Conservation (phyloP, 2,888 invertebrate species). For the Heliconius sara region DNA sequence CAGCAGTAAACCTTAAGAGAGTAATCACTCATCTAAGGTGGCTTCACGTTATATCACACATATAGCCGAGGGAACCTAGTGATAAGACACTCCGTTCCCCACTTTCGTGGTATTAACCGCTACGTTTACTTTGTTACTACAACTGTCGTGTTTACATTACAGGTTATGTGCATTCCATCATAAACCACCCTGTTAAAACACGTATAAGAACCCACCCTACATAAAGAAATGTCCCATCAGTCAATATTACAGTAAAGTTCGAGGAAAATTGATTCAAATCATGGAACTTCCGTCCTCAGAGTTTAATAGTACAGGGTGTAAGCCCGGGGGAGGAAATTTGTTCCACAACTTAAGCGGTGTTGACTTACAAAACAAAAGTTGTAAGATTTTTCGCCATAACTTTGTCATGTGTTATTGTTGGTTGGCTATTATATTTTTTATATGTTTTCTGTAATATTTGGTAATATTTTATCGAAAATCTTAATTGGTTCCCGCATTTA, state of each 20-base stretch:
- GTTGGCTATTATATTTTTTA: not conserved
- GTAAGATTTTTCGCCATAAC: slow-evolving; percentile 48
- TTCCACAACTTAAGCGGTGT: slow-evolving; percentile 47
- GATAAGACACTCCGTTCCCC: no score
- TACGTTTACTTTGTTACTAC: no score
- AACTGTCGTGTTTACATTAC: no score
- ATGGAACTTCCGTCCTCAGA: slow-evolving; percentile 31
- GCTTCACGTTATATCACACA: no score
- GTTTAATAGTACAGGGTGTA: slow-evolving; percentile 38
- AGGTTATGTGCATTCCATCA: not conserved
- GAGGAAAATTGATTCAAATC: slow-evolving; percentile 34
- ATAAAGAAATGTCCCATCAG: not conserved
- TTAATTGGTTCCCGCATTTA: not conserved
- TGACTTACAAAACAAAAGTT: slow-evolving; percentile 50
- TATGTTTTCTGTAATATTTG: not conserved
- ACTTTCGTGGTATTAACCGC: no score
- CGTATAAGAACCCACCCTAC: not conserved
- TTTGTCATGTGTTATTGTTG: slow-evolving; percentile 26
- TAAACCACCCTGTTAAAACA: not conserved
- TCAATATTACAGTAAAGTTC: slow-evolving; percentile 26
- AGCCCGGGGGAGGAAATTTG: slow-evolving; percentile 44
- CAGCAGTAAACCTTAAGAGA: no score
- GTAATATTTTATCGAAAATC: no score
- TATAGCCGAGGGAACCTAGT: no score
- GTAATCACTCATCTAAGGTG: no score